phyloP scores from a whole-genome alignment of 2,113 vertebrate genomes.

The Cygnus buccinator region DNA sequence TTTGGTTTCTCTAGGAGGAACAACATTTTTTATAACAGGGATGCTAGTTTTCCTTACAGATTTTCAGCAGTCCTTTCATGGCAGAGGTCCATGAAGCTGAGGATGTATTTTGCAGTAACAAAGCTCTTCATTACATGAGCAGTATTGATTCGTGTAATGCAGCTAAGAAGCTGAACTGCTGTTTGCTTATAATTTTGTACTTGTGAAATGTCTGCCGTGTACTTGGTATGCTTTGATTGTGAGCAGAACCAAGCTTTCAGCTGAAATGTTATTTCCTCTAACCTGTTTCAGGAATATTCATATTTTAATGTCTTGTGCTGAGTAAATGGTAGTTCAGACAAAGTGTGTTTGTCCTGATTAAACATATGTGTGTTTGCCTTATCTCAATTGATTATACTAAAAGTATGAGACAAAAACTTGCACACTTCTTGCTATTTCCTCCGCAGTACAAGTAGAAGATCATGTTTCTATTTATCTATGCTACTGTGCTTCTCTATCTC shows the following conservation, averaged over 20 bases:
- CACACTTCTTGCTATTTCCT: neutral
- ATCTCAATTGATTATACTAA: neutral
- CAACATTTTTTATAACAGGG: neutral
- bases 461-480: constrained; percentile 35
- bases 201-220: neutral
- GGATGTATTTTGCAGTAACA: neutral
- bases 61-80: neutral
- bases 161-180: neutral
- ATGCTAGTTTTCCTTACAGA: neutral
- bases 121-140: neutral
- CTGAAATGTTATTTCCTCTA: neutral
- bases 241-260: neutral
- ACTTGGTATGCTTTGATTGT: neutral
- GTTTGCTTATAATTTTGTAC: neutral
- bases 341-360: neutral
- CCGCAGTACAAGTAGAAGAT: neutral
- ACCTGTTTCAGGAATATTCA: neutral
- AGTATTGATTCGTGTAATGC: neutral
- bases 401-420: neutral
- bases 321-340: neutral
- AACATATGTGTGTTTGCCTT: neutral
- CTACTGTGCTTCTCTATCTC: constrained; percentile 52
- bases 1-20: neutral
- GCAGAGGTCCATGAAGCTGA: neutral
- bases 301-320: neutral